Percentiles rank a stretch among this genome's conserved stretches.
Evolutionary conservation across 1,140 invertebrate genomes (phyloP).

Genomic region (Stenopsyche tienmushanensis): DNA sequence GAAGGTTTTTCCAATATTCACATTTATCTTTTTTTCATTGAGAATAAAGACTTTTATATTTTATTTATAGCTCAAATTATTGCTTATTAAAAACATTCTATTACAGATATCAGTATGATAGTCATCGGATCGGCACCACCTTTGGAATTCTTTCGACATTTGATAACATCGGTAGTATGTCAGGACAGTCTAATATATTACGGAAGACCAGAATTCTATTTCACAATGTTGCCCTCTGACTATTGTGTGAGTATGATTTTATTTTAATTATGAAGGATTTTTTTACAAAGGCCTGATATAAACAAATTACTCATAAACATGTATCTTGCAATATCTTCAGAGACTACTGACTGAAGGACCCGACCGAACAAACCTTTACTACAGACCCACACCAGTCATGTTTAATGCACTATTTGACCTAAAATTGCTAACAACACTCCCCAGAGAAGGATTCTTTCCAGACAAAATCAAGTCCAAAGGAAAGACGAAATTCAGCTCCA

Average conservation of each 20-base stretch:
- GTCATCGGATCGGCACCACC: slow-evolving; percentile 58
- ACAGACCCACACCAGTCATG: slow-evolving; percentile 51
- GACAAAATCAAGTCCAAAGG: slow-evolving; percentile 40
- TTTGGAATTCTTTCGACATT: slow-evolving; percentile 56
- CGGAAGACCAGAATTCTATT: slow-evolving; percentile 58
- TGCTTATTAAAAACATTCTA: slow-evolving; percentile 22
- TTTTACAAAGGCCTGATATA: background rate
- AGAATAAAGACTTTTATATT: slow-evolving; percentile 19
- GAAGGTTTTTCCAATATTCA: slow-evolving; percentile 48
- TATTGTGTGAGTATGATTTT: slow-evolving; percentile 51
- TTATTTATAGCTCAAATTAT: slow-evolving; percentile 19
- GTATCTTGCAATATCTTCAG: slow-evolving; percentile 30
- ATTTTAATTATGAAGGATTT: background rate
- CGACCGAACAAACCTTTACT: background rate
- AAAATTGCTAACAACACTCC: slow-evolving; percentile 55
- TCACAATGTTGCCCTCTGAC: slow-evolving; percentile 55
- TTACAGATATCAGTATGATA: slow-evolving; percentile 52
- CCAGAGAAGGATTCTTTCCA: slow-evolving; percentile 55
- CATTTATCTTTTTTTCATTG: too few species aligned
- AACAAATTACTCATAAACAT: slow-evolving; percentile 1
- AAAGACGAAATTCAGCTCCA: slow-evolving; percentile 26
- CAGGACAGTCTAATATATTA: slow-evolving; percentile 53
- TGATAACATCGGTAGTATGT: slow-evolving; percentile 58
- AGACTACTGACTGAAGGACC: slow-evolving; percentile 45
- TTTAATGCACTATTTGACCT: slow-evolving; percentile 61